Evolutionary conservation across 2,888 invertebrate species (phyloP), one percentile per base, ranked within the genome.

Genomic region (Leucania comma): DNA sequence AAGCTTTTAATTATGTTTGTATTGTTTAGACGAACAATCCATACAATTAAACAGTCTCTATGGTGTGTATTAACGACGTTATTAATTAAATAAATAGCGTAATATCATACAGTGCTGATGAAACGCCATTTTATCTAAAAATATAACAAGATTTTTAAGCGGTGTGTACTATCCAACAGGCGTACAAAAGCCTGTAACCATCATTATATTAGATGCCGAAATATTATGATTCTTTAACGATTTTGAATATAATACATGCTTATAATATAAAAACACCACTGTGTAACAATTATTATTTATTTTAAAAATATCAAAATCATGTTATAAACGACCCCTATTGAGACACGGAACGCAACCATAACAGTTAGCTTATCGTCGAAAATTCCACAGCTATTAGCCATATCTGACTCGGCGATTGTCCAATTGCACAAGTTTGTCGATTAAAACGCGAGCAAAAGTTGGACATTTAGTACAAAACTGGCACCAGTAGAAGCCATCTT

Each of bases 381-480:
- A 90, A 91, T 89, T 87, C 89, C 86, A 77, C 75, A 76, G 86
- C 85, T 85, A 90, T 92, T 91, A 89, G 81, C 89, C 35, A 85
- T 91, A 91, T 91, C 91, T 89, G 72, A 81, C 81, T 80, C 84
- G 81, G 86, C 86, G 88, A 92, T 92, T n/a, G n/a, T n/a, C n/a
- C n/a, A n/a, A n/a, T n/a, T n/a, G n/a, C n/a, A n/a, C n/a, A n/a
- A n/a, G n/a, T n/a, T n/a, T n/a, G n/a, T n/a, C n/a, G n/a, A n/a
- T n/a, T n/a, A n/a, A n/a, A n/a, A n/a, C n/a, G n/a, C 92, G 90
- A 89, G 89, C 88, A 72, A 84, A 93, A 93, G 90, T 93, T n/a
- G n/a, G n/a, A n/a, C n/a, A n/a, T n/a, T n/a, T n/a, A n/a, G n/a
- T 93, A n/a, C n/a, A n/a, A n/a, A n/a, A n/a, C n/a, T 76, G 88